Evolutionary conservation across 2,113 vertebrate species (phyloP).

Genomic region (Chiloscyllium plagiosum): DNA sequence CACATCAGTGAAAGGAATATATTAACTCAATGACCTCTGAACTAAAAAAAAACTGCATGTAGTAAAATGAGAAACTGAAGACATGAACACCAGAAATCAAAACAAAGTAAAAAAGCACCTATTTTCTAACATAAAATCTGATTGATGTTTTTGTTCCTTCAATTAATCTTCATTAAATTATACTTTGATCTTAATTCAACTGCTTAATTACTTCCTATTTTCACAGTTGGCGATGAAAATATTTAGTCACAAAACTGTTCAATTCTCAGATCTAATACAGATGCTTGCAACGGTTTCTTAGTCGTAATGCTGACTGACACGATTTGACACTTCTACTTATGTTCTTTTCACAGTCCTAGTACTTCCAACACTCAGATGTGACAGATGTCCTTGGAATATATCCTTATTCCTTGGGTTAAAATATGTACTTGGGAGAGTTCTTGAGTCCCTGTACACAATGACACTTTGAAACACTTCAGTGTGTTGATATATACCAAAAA

Average conservation of each 20-base stretch:
- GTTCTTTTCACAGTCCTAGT: neutral
- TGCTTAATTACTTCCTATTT: constrained; percentile 16
- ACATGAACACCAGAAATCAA: neutral
- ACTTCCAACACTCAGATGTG: neutral
- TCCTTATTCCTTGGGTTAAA: neutral
- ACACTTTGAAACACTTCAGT: neutral
- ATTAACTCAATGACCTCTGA: constrained; percentile 21
- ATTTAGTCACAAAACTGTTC: neutral
- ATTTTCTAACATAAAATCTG: neutral
- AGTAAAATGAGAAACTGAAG: neutral
- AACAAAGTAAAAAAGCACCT: neutral
- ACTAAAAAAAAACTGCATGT: neutral
- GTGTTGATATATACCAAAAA: neutral
- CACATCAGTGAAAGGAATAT: neutral
- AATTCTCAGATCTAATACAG: neutral
- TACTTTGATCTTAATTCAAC: constrained; percentile 31
- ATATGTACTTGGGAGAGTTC: neutral
- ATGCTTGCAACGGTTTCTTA: neutral
- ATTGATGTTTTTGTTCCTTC: too few relatives aligned
- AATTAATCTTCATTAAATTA: constrained; percentile 24
- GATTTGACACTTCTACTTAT: neutral
- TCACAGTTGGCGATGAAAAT: constrained; percentile 3
- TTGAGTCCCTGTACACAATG: neutral
- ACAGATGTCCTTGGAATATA: neutral
- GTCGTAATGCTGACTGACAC: neutral